Percentiles rank a stretch among this genome's conserved stretches.
phyloP scores from a whole-genome alignment of 2,888 invertebrate genomes.

The Taphrorychus bicolor region DNA sequence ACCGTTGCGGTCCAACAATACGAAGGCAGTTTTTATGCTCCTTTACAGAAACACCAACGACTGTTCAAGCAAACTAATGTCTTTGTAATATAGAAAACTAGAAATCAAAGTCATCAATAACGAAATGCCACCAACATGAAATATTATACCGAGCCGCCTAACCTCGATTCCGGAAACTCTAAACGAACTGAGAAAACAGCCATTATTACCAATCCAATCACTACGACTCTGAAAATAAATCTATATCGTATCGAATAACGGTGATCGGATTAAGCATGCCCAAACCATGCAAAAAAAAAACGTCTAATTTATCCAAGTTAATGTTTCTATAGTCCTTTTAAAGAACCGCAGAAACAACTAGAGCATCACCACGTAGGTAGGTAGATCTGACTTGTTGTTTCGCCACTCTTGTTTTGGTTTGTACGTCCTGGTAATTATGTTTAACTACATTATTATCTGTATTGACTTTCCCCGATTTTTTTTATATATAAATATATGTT shows the following conservation, averaged over 20 bases:
- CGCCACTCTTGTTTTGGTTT: not conserved
- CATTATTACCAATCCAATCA: not conserved
- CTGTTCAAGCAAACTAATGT: too few relatives aligned
- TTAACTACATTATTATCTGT: not conserved
- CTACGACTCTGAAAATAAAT: not conserved
- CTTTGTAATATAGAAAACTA: too few relatives aligned
- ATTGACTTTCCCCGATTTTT: conserved; percentile 9
- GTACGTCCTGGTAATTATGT: conserved; percentile 6
- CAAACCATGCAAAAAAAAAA: conserved; percentile 4
- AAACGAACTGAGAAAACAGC: not conserved
- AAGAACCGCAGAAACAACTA: conserved; percentile 8
- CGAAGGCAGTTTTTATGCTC: too few relatives aligned
- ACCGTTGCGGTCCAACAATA: too few relatives aligned
- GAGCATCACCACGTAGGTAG: conserved; percentile 13
- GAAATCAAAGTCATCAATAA: too few relatives aligned
- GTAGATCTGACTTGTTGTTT: conserved; percentile 4
- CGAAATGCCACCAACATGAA: too few relatives aligned
- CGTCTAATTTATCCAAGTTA: not conserved
- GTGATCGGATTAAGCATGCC: not conserved
- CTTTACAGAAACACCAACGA: too few relatives aligned
- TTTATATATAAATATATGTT: conserved; percentile 2
- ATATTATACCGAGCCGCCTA: too few relatives aligned
- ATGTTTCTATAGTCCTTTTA: conserved; percentile 7
- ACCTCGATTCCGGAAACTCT: not conserved
- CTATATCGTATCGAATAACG: conserved; percentile 5